phyloP scores from a whole-genome alignment of 2,113 vertebrate genomes.

The Proteles cristata region DNA sequence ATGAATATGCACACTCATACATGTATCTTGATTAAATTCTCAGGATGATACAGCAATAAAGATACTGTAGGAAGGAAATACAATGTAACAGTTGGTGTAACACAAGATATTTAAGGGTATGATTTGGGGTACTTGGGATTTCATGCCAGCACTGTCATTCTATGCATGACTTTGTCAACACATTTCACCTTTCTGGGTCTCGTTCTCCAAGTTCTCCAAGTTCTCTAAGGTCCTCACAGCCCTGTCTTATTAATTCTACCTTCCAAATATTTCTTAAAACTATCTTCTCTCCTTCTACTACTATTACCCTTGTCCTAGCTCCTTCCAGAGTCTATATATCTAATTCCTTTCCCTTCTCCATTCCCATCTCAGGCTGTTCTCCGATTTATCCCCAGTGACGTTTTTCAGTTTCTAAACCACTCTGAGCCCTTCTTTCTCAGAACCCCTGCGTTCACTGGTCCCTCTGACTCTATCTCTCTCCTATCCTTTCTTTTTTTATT shows the following conservation, averaged over 20 bases:
- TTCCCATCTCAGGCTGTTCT: background rate
- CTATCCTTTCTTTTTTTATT: background rate
- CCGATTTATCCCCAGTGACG: background rate
- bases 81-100: background rate
- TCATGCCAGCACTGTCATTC: background rate
- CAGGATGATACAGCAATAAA: background rate
- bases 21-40: conserved; percentile 5
- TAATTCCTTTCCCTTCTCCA: background rate
- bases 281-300: background rate
- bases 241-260: background rate
- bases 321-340: background rate
- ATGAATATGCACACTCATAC: background rate
- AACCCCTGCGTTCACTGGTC: background rate
- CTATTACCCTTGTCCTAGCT: background rate
- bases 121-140: background rate
- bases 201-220: background rate
- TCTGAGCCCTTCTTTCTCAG: too few relatives aligned
- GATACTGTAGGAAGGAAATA: background rate
- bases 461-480: background rate
- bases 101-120: background rate
- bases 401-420: background rate
- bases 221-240: background rate
- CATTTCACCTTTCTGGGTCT: background rate
- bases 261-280: background rate
- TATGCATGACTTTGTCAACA: background rate